phyloP scores from a whole-genome alignment of 1,140 invertebrate genomes.

The Drosophila ogumai region DNA sequence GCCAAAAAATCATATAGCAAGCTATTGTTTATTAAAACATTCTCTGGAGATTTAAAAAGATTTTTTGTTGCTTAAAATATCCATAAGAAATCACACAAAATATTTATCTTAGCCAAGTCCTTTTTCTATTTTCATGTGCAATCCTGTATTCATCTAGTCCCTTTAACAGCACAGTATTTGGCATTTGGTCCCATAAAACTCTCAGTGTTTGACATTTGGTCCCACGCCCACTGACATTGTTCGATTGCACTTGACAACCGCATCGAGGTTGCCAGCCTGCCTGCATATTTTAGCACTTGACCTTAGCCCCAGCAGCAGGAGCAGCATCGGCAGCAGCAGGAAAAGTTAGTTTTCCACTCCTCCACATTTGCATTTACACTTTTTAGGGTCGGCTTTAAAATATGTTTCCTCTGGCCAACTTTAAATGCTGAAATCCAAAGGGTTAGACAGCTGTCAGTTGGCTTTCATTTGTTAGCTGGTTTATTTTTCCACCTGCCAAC shows the following conservation, averaged over 20 bases:
- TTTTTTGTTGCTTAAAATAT: not conserved
- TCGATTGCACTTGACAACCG: conserved; percentile 67
- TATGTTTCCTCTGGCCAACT: conserved; percentile 11
- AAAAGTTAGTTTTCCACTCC: conserved; percentile 37
- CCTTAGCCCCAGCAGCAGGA: conserved; percentile 39
- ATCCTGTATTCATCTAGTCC: not conserved
- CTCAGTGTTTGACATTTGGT: conserved; percentile 1
- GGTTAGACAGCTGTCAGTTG: conserved; percentile 43
- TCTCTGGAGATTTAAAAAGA: not conserved
- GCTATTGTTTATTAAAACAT: too few relatives aligned
- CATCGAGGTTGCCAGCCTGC: conserved; percentile 37
- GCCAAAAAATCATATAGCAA: rapidly evolving
- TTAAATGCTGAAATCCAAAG: conserved; percentile 4
- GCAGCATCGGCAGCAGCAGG: not conserved
- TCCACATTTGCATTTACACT: conserved; percentile 27
- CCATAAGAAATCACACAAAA: not conserved
- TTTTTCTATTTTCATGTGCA: too few relatives aligned
- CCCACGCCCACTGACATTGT: conserved; percentile 56
- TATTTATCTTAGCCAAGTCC: not conserved
- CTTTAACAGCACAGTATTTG: not conserved
- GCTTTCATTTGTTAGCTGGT: conserved; percentile 30
- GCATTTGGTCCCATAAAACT: conserved; percentile 1
- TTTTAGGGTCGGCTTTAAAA: conserved; percentile 41
- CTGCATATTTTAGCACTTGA: conserved; percentile 71
- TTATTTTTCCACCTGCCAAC: conserved; percentile 26